These are phyloP conservation scores for Sphaeridia pumilis DNA, from an alignment of 2,888 invertebrate species.

Conservation along the genomic window DNA sequence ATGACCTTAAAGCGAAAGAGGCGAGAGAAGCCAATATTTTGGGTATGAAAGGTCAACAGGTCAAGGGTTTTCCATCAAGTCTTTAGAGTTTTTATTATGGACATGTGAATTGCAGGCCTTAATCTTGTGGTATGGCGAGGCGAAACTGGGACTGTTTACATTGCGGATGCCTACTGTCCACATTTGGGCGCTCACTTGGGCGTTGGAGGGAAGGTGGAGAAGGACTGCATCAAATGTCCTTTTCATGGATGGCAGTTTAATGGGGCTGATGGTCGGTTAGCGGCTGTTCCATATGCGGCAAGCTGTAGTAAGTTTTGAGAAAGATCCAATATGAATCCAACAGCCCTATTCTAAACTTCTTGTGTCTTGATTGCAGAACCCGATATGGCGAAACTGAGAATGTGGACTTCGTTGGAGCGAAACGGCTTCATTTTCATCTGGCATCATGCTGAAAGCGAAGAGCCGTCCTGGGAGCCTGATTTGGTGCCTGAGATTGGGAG, in stretches of 20 bases:
- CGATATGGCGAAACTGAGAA: slow-evolving; percentile 53
- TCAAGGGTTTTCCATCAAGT: not conserved
- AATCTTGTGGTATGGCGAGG: slow-evolving; percentile 59
- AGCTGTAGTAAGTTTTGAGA: slow-evolving; percentile 39
- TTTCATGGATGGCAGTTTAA: slow-evolving; percentile 80
- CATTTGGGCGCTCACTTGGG: slow-evolving; percentile 80
- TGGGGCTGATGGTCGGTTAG: slow-evolving; percentile 59
- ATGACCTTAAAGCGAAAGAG: slow-evolving; percentile 46
- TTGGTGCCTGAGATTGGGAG: slow-evolving; percentile 42
- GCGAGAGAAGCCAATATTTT: slow-evolving; percentile 53
- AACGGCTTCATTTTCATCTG: slow-evolving; percentile 69
- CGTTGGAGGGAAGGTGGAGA: slow-evolving; percentile 56
- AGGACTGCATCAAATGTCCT: slow-evolving; percentile 72
- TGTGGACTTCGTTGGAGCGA: slow-evolving; percentile 56
- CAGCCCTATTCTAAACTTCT: not conserved
- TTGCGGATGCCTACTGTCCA: slow-evolving; percentile 77
- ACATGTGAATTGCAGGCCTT: slow-evolving; percentile 47
- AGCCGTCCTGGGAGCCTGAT: slow-evolving; percentile 29
- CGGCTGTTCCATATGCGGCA: slow-evolving; percentile 58
- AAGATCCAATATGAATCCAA: too few relatives aligned
- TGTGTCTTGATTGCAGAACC: slow-evolving; percentile 48
- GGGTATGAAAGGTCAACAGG: slow-evolving; percentile 42
- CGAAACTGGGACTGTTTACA: slow-evolving; percentile 50
- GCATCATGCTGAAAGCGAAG: slow-evolving; percentile 61
- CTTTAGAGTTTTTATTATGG: slow-evolving; percentile 2